phyloP scores from a whole-genome alignment of 2,888 invertebrate species.

The Agriopis aurantiaria region DNA sequence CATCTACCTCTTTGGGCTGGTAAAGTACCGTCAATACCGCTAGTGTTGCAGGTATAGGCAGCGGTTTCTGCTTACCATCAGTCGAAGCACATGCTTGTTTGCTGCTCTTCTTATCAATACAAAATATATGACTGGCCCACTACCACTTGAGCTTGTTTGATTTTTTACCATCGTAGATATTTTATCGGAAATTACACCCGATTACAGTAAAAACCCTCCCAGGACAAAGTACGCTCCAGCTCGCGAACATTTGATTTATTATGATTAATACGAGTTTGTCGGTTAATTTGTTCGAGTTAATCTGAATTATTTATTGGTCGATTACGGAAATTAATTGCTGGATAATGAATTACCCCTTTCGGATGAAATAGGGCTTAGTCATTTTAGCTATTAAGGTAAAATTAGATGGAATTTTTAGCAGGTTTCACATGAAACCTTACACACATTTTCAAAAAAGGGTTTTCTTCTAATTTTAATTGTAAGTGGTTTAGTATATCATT shows the following conservation, averaged over 20 bases:
- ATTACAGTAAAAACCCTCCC: constrained; percentile 16
- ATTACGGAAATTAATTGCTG: constrained; percentile 59
- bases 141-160: too few relatives aligned
- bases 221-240: constrained; percentile 36
- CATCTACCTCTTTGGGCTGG: too few relatives aligned
- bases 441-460: neutral
- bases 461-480: too few relatives aligned
- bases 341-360: constrained; percentile 51
- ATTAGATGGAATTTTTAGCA: neutral
- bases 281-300: constrained; percentile 58
- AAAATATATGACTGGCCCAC: too few relatives aligned
- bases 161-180: too few relatives aligned
- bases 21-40: too few relatives aligned
- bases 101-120: too few relatives aligned
- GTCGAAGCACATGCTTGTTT: too few relatives aligned
- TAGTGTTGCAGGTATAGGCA: too few relatives aligned
- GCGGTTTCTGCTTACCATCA: too few relatives aligned
- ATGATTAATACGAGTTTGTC: constrained; percentile 64
- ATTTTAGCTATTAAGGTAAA: constrained; percentile 21
- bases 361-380: constrained; percentile 33
- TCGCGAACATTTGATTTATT: constrained; percentile 60
- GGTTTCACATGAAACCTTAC: neutral
- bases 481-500: too few relatives aligned
- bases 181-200: neutral
- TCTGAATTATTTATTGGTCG: constrained; percentile 57